Evolutionary conservation across 2,888 invertebrate genomes (phyloP).

Genomic region (Neocrepidodera transversa): DNA sequence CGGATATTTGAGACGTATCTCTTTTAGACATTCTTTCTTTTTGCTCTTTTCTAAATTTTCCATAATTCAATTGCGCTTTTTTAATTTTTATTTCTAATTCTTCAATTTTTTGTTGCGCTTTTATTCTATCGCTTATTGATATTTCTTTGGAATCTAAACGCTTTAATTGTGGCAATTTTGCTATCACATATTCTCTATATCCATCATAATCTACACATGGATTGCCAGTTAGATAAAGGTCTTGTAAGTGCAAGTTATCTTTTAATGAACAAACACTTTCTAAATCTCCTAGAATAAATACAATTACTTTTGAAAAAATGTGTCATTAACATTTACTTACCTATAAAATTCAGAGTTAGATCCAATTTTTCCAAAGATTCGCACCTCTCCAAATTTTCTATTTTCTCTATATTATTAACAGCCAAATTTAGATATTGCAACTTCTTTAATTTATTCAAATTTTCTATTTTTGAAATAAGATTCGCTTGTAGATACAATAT

Average conservation of each 20-base stretch:
- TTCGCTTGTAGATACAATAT: constrained; percentile 92
- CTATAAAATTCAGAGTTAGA: constrained; percentile 89
- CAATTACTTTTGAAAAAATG: background rate
- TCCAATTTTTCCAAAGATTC: constrained; percentile 91
- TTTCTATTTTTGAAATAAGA: constrained; percentile 90
- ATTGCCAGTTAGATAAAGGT: constrained; percentile 78
- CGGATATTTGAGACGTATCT: constrained; percentile 59
- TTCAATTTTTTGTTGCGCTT: constrained; percentile 62
- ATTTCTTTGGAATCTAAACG: constrained; percentile 80
- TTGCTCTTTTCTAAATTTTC: constrained; percentile 51
- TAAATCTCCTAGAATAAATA: constrained; percentile 70
- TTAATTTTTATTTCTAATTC: constrained; percentile 62
- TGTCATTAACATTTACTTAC: background rate
- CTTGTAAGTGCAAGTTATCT: constrained; percentile 70
- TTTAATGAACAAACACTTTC: constrained; percentile 74
- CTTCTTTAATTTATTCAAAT: constrained; percentile 84
- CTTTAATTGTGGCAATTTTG: constrained; percentile 77
- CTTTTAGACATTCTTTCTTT: constrained; percentile 57
- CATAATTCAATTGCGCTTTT: constrained; percentile 57
- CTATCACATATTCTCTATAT: constrained; percentile 86
- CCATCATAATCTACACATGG: constrained; percentile 86
- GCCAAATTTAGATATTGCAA: constrained; percentile 89
- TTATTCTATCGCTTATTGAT: constrained; percentile 79
- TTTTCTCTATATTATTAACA: constrained; percentile 87
- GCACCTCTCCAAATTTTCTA: constrained; percentile 89